A percentile compares a stretch with the other conserved stretches of the same genome.
These are phyloP conservation scores for Casuarius casuarius DNA, from an alignment of 2,113 vertebrate species.

Conservation along the genomic window DNA sequence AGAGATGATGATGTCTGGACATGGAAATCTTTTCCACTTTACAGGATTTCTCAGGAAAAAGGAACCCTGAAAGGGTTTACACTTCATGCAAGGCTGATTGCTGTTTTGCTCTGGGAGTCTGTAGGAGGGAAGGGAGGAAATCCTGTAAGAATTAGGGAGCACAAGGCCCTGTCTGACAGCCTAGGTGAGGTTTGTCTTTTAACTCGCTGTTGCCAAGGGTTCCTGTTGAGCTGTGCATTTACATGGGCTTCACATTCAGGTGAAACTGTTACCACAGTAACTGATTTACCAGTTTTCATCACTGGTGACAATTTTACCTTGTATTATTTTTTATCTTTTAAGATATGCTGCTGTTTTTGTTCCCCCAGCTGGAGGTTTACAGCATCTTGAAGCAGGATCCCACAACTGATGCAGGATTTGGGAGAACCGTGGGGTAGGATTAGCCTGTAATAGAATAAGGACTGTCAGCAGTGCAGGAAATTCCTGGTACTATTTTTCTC, in stretches of 20 bases:
- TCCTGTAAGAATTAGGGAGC: neutral
- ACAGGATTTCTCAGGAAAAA: neutral
- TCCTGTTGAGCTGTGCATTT: neutral
- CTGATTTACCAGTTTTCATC: neutral
- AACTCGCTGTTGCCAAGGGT: neutral
- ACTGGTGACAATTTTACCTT: neutral
- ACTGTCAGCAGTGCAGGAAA: neutral
- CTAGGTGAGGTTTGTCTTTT: neutral
- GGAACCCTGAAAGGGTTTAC: neutral
- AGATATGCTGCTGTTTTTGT: neutral
- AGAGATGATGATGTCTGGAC: neutral
- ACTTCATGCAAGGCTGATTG: neutral
- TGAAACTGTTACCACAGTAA: slow-evolving; percentile 1
- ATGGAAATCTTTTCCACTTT: neutral
- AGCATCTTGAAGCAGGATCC: neutral
- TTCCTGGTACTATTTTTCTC: neutral
- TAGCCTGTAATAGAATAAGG: neutral
- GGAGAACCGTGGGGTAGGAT: neutral
- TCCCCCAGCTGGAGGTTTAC: neutral
- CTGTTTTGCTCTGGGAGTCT: neutral
- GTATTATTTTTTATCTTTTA: neutral
- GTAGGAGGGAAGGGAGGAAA: neutral
- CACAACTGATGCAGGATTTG: neutral
- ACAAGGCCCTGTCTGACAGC: neutral
- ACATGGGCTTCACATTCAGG: neutral